Evolutionary conservation across 2,113 vertebrate genomes (phyloP).

Genomic region (Vimba vimba): DNA sequence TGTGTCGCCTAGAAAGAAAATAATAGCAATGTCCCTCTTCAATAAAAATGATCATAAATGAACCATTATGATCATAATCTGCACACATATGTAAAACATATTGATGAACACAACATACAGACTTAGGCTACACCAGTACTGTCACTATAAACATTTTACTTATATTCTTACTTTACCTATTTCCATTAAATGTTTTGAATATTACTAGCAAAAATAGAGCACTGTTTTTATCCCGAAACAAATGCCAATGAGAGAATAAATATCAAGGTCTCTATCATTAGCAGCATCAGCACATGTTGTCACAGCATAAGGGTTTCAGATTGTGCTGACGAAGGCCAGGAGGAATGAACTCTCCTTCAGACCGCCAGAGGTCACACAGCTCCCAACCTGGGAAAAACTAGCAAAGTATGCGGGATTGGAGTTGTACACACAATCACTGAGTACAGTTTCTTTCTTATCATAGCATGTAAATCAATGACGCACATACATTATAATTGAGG

Average conservation of each 20-base stretch:
- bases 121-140: not conserved
- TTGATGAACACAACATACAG: not conserved
- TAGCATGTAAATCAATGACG: not conserved
- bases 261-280: not conserved
- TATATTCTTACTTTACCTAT: not conserved
- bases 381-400: too few species aligned
- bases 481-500: not conserved
- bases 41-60: not conserved
- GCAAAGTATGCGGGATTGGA: not conserved
- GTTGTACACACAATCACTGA: not conserved
- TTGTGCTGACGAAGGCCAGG: not conserved
- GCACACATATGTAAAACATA: not conserved
- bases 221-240: not conserved
- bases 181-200: not conserved
- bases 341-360: not conserved
- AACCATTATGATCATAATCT: too few species aligned
- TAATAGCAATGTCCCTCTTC: not conserved
- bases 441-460: not conserved
- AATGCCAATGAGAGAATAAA: not conserved
- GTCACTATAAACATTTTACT: not conserved
- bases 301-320: conserved; percentile 23
- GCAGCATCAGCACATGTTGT: conserved; percentile 2
- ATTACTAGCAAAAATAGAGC: not conserved
- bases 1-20: not conserved
- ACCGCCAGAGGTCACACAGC: conserved; percentile 15